Base-by-base conservation (phyloP, 2,113 vertebrate genomes). In the Thermophis baileyi region DNA sequence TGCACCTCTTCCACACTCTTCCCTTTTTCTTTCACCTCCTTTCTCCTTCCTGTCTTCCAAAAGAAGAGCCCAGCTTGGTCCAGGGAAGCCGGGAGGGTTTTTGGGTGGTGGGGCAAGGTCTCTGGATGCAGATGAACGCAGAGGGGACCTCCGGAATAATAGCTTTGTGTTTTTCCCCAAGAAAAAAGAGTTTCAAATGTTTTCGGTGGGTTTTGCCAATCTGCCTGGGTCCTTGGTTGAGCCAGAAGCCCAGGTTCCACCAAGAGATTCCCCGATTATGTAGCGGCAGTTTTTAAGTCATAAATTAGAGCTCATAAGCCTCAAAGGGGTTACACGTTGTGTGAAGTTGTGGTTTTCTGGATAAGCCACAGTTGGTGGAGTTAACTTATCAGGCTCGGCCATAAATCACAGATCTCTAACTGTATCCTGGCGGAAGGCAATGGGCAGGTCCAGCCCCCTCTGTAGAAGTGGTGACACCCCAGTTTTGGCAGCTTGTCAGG, bases 11-110 rank as follows among this genome's bases (percentile, higher is more conserved):
- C 44, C 20, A 18, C n/a, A 93, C 92, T 92, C 89, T 94, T 91
- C 93, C 94, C 93, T 51, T 22, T 35, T 24, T 40, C 18, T 12
- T 22, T n/a, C 24, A 0, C 55, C 85, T 25, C 14, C 0, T 0
- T 50, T 89, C 90, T 93, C 44, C 54, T 50, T 92, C 51, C 49
- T 55, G 16, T 46, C 85, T 53, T n/a, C 20, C 35, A 49, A 35
- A 55, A 40, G 50, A 30, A 35, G 27, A 6, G 88, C 88, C 91
- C 0, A 0, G 91, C 96, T 0, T 1, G 16, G 40, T 87, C 55
- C 0, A 0, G 60, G 0, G 0, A 30, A 35, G 20, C 18, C 10
- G 1, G 12, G 47, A 49, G 6, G 25, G 46, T 60, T 60, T 60
- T 60, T 2, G 44, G 18, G n/a, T n/a, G 46, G 44, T 47, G 81